phyloP scores from a whole-genome alignment of 2,888 invertebrate genomes.

The Lissonota sp. region DNA sequence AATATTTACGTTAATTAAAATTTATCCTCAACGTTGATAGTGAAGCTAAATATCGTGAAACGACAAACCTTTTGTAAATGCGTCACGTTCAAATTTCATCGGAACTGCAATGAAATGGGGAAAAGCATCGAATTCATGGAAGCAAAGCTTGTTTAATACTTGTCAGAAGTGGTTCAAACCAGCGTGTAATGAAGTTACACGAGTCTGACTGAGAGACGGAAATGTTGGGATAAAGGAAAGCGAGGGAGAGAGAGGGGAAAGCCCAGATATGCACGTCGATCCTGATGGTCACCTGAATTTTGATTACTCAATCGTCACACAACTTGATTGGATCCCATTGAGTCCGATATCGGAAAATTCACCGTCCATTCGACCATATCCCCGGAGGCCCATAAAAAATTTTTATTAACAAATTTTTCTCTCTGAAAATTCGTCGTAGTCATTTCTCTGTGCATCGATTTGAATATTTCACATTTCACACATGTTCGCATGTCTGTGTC shows the following conservation, averaged over 20 bases:
- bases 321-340: conserved; percentile 62
- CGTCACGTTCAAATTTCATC: conserved; percentile 6
- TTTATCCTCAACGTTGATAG: no score
- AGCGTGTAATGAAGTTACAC: conserved; percentile 47
- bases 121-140: conserved; percentile 23
- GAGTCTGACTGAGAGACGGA: conserved; percentile 5
- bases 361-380: conserved; percentile 3
- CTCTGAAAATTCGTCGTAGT: conserved; percentile 17
- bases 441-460: no score
- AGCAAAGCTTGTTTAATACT: neutral
- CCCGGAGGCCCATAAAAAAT: conserved; percentile 17
- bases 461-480: no score
- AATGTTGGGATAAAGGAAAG: conserved; percentile 1
- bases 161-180: conserved; percentile 18
- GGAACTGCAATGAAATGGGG: conserved; percentile 9
- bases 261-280: conserved; percentile 26
- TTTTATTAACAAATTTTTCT: conserved; percentile 47
- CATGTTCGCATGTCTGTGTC: neutral
- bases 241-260: conserved; percentile 39
- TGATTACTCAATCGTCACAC: conserved; percentile 57
- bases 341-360: conserved; percentile 19
- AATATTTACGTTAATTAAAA: neutral
- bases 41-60: neutral
- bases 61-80: neutral
- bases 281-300: conserved; percentile 50